These are phyloP conservation scores for Vanessa atalanta DNA, from an alignment of 1,140 invertebrate genomes.

Conservation along the genomic window DNA sequence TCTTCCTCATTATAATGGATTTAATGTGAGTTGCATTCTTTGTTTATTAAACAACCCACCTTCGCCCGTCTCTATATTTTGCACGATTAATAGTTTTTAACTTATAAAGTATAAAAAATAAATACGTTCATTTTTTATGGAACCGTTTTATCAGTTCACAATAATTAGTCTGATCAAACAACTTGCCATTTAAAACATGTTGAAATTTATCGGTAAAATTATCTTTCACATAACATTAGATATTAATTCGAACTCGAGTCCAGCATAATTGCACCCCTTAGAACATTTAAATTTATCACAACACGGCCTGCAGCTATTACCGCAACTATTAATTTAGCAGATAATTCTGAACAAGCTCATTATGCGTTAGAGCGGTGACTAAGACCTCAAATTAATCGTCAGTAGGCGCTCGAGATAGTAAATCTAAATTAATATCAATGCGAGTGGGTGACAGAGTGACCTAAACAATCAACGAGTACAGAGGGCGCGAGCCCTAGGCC, in stretches of 20 bases:
- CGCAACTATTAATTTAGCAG: conserved; percentile 42
- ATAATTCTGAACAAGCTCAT: conserved; percentile 56
- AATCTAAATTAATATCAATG: conserved; percentile 67
- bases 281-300: conserved; percentile 35
- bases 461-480: conserved; percentile 55
- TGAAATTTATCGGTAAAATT: conserved; percentile 15
- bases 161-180: conserved; percentile 6
- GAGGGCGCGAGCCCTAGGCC: conserved; percentile 48
- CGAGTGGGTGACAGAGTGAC: conserved; percentile 62
- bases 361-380: conserved; percentile 52
- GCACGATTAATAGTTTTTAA: neutral
- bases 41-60: conserved; percentile 14
- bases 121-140: neutral
- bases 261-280: conserved; percentile 32
- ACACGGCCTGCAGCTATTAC: conserved; percentile 32
- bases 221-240: conserved; percentile 12
- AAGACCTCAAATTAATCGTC: conserved; percentile 58
- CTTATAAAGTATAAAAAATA: neutral
- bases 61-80: neutral
- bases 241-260: conserved; percentile 12
- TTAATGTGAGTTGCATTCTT: conserved; percentile 19
- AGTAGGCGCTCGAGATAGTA: conserved; percentile 58
- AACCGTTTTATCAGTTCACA: neutral
- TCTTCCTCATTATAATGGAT: conserved; percentile 18
- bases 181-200: conserved; percentile 6